A percentile compares a stretch with the other conserved stretches of the same genome.
These are phyloP conservation scores for Octopus sinensis DNA, from an alignment of 1,140 invertebrate genomes.

Conservation along the genomic window DNA sequence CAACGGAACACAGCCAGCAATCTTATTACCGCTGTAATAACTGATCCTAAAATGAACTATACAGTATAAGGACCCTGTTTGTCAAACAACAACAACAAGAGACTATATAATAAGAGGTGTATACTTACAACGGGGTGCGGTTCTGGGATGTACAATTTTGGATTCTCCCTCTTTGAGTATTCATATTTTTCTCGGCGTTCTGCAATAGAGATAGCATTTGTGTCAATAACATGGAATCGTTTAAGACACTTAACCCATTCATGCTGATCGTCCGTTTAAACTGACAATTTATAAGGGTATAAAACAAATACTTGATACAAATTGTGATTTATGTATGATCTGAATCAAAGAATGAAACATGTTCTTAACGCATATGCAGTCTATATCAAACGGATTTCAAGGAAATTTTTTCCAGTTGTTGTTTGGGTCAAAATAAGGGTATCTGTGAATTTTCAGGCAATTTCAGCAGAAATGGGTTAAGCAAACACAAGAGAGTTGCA, in stretches of 20 bases:
- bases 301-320: neutral
- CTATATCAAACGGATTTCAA: no score
- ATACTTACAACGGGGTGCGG: slow-evolving; percentile 52
- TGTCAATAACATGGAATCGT: neutral
- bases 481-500: no score
- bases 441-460: neutral
- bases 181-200: slow-evolving; percentile 51
- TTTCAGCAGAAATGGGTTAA: neutral
- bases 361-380: no score
- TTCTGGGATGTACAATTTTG: slow-evolving; percentile 46
- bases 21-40: neutral
- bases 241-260: neutral
- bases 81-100: neutral
- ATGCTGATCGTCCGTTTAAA: neutral
- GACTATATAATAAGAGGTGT: neutral
- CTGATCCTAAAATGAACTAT: neutral
- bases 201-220: slow-evolving; percentile 27
- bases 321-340: neutral
- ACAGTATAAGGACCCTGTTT: neutral
- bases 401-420: neutral
- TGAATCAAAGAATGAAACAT: neutral
- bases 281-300: neutral
- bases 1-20: neutral
- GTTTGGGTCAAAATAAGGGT: neutral
- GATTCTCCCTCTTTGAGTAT: slow-evolving; percentile 47